Percentiles rank a stretch among this genome's conserved stretches.
Conservation (phyloP, 2,113 vertebrate genomes). For the Scolopax mira region DNA sequence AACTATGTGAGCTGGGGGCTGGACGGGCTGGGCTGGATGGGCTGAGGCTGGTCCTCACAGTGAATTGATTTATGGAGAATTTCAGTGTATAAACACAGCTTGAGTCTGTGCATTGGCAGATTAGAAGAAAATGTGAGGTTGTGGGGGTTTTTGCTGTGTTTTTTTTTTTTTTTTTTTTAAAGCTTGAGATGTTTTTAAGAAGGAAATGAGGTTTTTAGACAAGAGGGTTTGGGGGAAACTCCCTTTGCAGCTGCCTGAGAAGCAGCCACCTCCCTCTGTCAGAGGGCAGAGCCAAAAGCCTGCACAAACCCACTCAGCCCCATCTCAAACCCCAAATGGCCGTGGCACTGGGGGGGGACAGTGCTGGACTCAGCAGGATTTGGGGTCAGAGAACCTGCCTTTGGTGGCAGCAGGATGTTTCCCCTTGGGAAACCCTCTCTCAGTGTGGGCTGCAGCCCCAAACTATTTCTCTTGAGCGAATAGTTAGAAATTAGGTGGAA, state of each 20-base stretch:
- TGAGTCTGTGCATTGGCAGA: neutral
- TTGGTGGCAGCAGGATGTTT: neutral
- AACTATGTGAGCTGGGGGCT: conserved; percentile 77
- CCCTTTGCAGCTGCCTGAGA: conserved; percentile 44
- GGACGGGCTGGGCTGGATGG: neutral
- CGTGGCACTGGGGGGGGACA: rapidly evolving
- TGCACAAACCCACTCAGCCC: neutral
- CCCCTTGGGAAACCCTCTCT: neutral
- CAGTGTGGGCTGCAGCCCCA: neutral
- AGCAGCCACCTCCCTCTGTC: neutral
- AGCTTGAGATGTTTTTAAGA: neutral
- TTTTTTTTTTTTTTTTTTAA: neutral
- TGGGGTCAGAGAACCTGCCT: neutral
- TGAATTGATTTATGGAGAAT: neutral
- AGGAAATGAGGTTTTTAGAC: conserved; percentile 34
- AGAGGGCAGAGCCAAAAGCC: conserved; percentile 14
- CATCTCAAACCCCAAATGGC: neutral
- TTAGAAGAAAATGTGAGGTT: neutral
- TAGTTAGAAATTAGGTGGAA: neutral
- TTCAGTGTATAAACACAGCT: neutral
- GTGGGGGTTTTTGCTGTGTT: no score
- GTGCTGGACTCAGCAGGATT: neutral
- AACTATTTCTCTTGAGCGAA: neutral
- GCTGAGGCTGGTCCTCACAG: neutral
- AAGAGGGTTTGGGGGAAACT: conserved; percentile 7